These are phyloP conservation scores for Pelagia noctiluca DNA, from an alignment of 30 jellyfish, hydroid and myxozoan species.

Conservation along the genomic window DNA sequence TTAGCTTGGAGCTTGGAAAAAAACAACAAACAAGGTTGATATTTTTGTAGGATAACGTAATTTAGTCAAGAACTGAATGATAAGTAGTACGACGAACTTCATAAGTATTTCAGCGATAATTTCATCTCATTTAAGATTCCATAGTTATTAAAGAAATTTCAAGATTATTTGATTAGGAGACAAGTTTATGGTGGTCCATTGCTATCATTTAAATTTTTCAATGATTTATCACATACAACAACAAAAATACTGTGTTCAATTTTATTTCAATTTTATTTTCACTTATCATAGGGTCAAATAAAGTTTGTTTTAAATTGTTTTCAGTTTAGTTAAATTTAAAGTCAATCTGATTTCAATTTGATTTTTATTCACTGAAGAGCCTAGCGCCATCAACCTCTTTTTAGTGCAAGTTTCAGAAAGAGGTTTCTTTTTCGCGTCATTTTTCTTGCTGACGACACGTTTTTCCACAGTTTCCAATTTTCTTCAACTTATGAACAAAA, in stretches of 20 bases:
- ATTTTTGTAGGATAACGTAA: too few relatives aligned
- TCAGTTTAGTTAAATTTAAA: not conserved
- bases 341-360: not conserved
- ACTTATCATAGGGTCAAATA: not conserved
- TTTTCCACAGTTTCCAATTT: not conserved
- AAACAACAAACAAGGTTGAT: too few relatives aligned
- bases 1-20: too few relatives aligned
- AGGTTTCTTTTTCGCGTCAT: not conserved
- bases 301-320: not conserved
- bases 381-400: not conserved
- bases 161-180: too few relatives aligned
- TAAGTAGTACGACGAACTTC: too few relatives aligned
- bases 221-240: not conserved
- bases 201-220: not conserved
- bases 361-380: not conserved
- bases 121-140: too few relatives aligned
- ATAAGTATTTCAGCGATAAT: too few relatives aligned
- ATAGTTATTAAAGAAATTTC: too few relatives aligned
- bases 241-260: not conserved
- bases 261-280: too few relatives aligned
- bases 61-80: too few relatives aligned
- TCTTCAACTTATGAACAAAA: not conserved
- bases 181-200: not conserved
- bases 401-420: not conserved
- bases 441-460: conserved; percentile 2